These are phyloP conservation scores for Esox masquinongy DNA, from an alignment of 2,797 vertebrate species.

Conservation along the genomic window DNA sequence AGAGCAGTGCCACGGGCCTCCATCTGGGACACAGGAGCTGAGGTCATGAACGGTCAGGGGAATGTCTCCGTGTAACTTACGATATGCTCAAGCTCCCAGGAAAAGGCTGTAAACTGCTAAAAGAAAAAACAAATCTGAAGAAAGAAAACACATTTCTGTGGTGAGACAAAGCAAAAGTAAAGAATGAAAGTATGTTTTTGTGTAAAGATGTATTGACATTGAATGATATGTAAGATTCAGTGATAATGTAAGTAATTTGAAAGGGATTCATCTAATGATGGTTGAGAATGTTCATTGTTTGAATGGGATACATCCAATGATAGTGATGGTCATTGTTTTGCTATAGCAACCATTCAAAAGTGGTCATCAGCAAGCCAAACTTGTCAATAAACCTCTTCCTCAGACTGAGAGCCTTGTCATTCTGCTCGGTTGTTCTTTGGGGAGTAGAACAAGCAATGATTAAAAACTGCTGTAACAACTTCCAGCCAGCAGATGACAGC, in stretches of 20 bases:
- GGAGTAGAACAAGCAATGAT: background rate
- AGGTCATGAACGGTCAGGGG: too few relatives aligned
- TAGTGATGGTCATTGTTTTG: conserved; percentile 1
- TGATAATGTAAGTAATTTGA: background rate
- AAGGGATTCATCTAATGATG: background rate
- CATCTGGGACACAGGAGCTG: too few relatives aligned
- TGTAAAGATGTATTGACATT: background rate
- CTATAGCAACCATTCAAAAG: conserved; percentile 71
- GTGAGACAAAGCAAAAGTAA: background rate
- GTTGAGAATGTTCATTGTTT: background rate
- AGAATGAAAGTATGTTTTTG: background rate
- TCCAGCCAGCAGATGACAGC: conserved; percentile 61
- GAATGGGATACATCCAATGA: background rate
- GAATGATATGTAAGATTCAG: background rate
- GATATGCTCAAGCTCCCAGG: too few relatives aligned
- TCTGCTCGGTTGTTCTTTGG: background rate
- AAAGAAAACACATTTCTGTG: background rate
- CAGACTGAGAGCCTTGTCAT: conserved; percentile 46
- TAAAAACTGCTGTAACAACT: background rate
- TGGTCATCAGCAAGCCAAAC: conserved; percentile 80
- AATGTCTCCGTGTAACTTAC: too few relatives aligned
- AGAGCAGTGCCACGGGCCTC: too few relatives aligned
- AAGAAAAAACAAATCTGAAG: too few relatives aligned
- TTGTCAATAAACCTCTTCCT: conserved; percentile 81
- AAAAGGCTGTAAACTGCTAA: too few relatives aligned